Conservation (phyloP, 92 coral and sea anemone species). For the Epizoanthus scotinus region DNA sequence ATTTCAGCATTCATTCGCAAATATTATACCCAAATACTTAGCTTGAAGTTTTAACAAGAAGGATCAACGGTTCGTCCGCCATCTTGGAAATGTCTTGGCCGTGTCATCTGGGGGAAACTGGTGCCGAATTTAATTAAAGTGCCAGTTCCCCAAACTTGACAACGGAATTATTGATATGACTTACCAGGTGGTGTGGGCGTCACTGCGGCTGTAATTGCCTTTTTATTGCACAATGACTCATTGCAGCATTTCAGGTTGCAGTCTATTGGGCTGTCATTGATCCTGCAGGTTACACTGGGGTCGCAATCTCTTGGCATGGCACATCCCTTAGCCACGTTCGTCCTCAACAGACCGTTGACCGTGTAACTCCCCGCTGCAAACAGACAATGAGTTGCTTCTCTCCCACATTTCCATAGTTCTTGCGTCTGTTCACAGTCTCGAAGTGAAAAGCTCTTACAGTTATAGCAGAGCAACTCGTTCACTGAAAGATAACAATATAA, state of each 20-base stretch:
- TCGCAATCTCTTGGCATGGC: conserved; percentile 20
- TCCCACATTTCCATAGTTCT: conserved; percentile 30
- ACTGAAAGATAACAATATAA: conserved; percentile 27
- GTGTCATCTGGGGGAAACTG: too few relatives aligned
- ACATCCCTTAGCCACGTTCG: conserved; percentile 23
- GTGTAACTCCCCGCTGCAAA: conserved; percentile 26
- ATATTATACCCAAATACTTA: too few relatives aligned
- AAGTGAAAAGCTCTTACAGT: conserved; percentile 16
- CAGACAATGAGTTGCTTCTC: conserved; percentile 38
- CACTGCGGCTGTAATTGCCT: background rate
- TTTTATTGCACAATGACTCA: conserved; percentile 1
- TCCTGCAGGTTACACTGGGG: conserved; percentile 20
- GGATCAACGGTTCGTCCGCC: too few relatives aligned
- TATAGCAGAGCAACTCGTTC: conserved; percentile 6
- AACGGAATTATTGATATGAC: too few relatives aligned
- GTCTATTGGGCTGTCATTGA: background rate
- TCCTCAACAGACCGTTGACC: conserved; percentile 6
- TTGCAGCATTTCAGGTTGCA: conserved; percentile 31
- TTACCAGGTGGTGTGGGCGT: conserved; percentile 20
- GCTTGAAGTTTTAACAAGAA: too few relatives aligned
- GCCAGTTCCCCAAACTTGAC: too few relatives aligned
- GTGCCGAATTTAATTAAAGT: too few relatives aligned
- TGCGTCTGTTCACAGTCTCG: conserved; percentile 17
- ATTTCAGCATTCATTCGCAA: too few relatives aligned
- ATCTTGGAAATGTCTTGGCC: too few relatives aligned